Conservation (phyloP, 2,113 vertebrate genomes). For the Vicugna pacos region DNA sequence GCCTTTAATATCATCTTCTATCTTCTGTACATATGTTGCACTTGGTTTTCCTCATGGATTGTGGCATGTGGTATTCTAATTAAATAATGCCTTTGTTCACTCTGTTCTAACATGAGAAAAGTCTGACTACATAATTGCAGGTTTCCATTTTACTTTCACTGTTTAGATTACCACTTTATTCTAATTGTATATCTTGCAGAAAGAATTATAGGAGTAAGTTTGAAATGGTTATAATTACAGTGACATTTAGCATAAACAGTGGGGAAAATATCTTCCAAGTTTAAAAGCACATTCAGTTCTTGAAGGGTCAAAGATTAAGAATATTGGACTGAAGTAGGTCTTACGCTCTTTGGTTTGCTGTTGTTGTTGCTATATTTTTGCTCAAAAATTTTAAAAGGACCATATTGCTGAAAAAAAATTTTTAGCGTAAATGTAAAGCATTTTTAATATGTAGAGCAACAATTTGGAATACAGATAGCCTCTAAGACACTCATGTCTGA, state of each 20-base stretch:
- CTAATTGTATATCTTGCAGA: slow-evolving; percentile 63
- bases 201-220: slow-evolving; percentile 61
- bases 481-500: background rate
- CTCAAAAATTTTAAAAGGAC: background rate
- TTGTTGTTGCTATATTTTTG: background rate
- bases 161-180: slow-evolving; percentile 67
- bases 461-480: background rate
- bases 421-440: background rate
- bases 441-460: background rate
- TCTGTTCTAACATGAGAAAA: slow-evolving; percentile 45
- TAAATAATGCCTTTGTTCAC: slow-evolving; percentile 54
- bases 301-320: background rate
- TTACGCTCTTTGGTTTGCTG: background rate
- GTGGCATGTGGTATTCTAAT: slow-evolving; percentile 60
- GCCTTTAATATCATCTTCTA: background rate
- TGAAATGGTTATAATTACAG: slow-evolving; percentile 73
- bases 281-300: slow-evolving; percentile 28
- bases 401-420: background rate
- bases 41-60: background rate
- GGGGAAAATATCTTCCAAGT: slow-evolving; percentile 48
- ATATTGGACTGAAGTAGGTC: background rate
- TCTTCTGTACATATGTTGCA: background rate
- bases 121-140: slow-evolving; percentile 58
- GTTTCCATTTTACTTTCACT: slow-evolving; percentile 65
- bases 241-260: slow-evolving; percentile 62